Evolutionary conservation across 2,797 vertebrate genomes (phyloP), one percentile per base, ranked within the genome.

Genomic region (Erpetoichthys calabaricus): DNA sequence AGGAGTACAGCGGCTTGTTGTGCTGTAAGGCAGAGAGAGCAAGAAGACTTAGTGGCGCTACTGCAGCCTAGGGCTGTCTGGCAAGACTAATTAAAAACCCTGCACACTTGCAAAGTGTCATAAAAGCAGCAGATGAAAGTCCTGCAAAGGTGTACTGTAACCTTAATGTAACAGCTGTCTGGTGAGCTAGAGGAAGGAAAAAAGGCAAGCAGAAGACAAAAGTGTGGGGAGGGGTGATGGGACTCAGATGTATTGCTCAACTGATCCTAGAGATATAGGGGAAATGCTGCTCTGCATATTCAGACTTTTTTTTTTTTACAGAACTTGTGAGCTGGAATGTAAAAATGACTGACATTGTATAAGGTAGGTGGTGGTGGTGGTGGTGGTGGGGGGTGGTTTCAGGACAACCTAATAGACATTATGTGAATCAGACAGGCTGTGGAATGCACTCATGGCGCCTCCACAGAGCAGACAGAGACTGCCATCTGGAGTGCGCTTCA

Each of bases 1-100:
- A 97, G 62, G 91, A 96, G 85, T 94, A 97, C 68, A 97, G 88
- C 72, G 94, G 91, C 83, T 91, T 96, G 88, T 96, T 94, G 85
- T 96, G 90, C 93, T 97, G 86, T 51, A 63, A 71, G 75, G 76
- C 68, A 77, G 73, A 71, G 77, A 78, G 80, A 81, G 82, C 73
- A 79, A 81, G 86, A 85, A 84, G 86, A 89, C 85, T 78, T 72
- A 72, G 87, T 67, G 94, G 92, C 92, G 93, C 94, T 97, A 85
- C 81, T 73, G 86, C 87, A 70, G 93, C 93, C 94, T 78, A 87
- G 82, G 92, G 94, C 90, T 89, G 92, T 95, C 92, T 94, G 88
- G 84, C 75, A 85, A 78, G 83, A 76, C 91, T 97, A 90, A 97
- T 97, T 95, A 94, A 92, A 94, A 92, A 89, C 90, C 91, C 90